Evolutionary conservation across 2,797 vertebrate genomes (phyloP).

Genomic region (Florisuga fusca): DNA sequence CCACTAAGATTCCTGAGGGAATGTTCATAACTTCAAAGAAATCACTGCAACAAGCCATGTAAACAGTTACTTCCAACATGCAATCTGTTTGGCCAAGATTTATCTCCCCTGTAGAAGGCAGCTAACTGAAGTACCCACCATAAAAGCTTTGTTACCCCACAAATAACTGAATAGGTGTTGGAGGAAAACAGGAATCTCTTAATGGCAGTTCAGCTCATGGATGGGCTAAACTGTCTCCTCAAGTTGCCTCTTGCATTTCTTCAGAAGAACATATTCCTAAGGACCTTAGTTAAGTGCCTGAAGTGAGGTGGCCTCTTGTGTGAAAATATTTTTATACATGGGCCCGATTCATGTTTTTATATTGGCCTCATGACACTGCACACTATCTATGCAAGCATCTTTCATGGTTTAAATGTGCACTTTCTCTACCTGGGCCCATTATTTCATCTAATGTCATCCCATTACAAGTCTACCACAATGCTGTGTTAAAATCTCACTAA

Average conservation of each 20-base stretch:
- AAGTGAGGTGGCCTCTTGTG: not conserved
- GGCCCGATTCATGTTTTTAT: not conserved
- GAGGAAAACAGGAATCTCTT: constrained; percentile 6
- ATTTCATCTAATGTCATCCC: not conserved
- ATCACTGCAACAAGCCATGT: not conserved
- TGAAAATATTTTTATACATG: not conserved
- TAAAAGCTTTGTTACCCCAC: constrained; percentile 22
- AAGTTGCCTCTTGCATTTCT: constrained; percentile 29
- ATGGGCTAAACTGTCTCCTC: constrained; percentile 40
- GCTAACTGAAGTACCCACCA: not conserved
- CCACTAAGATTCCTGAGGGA: not conserved
- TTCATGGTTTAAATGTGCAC: not conserved
- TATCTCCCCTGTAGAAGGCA: not conserved
- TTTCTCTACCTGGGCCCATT: not conserved
- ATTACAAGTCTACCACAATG: rapidly evolving
- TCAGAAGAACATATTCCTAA: constrained; percentile 8
- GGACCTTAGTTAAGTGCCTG: not conserved
- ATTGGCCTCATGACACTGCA: not conserved
- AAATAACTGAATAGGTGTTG: constrained; percentile 17
- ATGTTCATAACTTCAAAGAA: constrained; percentile 27
- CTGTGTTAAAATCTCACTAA: not conserved
- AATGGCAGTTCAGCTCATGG: constrained; percentile 47
- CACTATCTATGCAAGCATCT: not conserved
- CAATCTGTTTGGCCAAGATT: constrained; percentile 19
- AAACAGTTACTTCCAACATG: not conserved